Conservation (phyloP, 2,113 vertebrate species). For the Orientallactaga bullata region DNA sequence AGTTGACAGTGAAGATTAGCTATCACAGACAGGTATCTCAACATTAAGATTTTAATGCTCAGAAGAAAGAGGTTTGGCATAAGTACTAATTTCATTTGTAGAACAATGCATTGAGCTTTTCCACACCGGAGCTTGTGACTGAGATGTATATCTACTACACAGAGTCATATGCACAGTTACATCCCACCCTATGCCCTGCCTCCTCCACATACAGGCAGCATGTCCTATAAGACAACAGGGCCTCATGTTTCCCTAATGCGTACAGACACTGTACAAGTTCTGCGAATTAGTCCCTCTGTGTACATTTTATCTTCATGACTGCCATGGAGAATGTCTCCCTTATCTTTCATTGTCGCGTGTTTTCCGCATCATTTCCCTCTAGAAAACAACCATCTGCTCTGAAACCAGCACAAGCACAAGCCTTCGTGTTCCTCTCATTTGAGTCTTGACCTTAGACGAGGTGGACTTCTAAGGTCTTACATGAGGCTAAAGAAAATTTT, state of each 20-base stretch:
- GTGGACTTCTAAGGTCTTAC: conserved; percentile 27
- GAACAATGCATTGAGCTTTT: neutral
- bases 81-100: conserved; percentile 27
- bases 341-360: neutral
- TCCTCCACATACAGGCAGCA: neutral
- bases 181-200: neutral
- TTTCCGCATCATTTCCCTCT: conserved; percentile 56
- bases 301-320: neutral
- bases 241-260: neutral
- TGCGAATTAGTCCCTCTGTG: neutral
- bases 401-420: neutral
- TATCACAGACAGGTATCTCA: too few relatives aligned
- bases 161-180: neutral
- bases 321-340: conserved; percentile 19
- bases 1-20: neutral
- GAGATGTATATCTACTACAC: neutral
- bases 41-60: neutral
- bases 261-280: neutral
- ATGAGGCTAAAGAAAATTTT: conserved; percentile 23
- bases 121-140: neutral
- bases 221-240: neutral
- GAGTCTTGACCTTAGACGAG: conserved; percentile 47
- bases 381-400: conserved; percentile 66
- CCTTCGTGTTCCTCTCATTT: conserved; percentile 16
- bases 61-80: neutral